Conservation (phyloP, 2,888 invertebrate species). For the Nyleta sp. region DNA sequence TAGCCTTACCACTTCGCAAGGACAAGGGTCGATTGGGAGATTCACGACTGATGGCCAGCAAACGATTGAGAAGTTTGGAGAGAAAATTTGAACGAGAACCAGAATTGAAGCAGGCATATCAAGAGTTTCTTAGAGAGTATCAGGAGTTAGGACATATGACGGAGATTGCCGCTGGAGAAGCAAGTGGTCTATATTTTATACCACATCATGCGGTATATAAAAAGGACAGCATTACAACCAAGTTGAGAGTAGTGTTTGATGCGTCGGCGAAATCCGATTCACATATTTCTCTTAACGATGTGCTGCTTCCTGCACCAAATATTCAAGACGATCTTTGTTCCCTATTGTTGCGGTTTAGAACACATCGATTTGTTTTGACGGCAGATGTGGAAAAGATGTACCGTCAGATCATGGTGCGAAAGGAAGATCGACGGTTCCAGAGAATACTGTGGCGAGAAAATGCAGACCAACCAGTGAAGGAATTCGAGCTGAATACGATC, state of each 20-base stretch:
- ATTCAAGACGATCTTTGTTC: constrained; percentile 60
- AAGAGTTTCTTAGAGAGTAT: constrained; percentile 6
- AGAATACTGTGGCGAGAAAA: constrained; percentile 68
- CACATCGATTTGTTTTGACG: constrained; percentile 63
- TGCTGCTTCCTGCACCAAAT: constrained; percentile 37
- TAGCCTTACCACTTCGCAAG: constrained; percentile 13
- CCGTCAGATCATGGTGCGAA: constrained; percentile 59
- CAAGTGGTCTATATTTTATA: neutral
- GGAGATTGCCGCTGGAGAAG: neutral
- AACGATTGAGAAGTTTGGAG: neutral
- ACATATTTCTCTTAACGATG: constrained; percentile 63
- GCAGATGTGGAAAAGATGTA: constrained; percentile 72
- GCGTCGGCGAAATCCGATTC: constrained; percentile 29
- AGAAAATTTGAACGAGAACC: neutral
- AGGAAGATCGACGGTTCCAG: constrained; percentile 61
- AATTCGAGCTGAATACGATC: constrained; percentile 62
- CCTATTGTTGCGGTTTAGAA: constrained; percentile 67
- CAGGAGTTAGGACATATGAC: constrained; percentile 1
- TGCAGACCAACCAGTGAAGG: constrained; percentile 40
- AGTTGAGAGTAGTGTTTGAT: neutral
- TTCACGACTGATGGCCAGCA: neutral
- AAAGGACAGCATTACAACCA: constrained; percentile 9
- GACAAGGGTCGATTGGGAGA: neutral
- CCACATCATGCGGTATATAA: constrained; percentile 28
- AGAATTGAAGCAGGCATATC: constrained; percentile 4